A percentile compares a stretch with the other conserved stretches of the same genome.
phyloP scores from a whole-genome alignment of 1,140 invertebrate genomes.

The Trachelipus rathkii region DNA sequence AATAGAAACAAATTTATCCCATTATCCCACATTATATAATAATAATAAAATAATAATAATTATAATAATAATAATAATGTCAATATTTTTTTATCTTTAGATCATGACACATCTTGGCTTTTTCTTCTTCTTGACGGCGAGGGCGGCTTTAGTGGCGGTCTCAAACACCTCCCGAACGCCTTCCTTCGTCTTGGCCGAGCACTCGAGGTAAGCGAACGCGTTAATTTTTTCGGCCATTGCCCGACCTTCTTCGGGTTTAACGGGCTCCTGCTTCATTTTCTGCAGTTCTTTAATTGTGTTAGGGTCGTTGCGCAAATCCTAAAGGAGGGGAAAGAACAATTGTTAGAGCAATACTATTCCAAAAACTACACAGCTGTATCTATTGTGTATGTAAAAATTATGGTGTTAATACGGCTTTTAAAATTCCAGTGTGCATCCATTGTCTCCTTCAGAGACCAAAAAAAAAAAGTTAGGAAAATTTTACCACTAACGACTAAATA shows the following conservation, averaged over 20 bases:
- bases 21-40: no score
- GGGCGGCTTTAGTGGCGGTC: conserved; percentile 93
- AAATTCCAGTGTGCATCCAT: no score
- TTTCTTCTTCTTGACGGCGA: conserved; percentile 52
- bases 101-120: conserved; percentile 48
- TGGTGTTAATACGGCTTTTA: no score
- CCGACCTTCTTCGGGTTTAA: conserved; percentile 93
- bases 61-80: no score
- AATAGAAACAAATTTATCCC: no score
- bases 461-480: no score
- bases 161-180: conserved; percentile 98
- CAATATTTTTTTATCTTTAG: conserved; percentile 30
- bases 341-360: no score
- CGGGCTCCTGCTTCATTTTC: conserved; percentile 99
- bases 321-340: background rate
- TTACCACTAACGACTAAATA: no score
- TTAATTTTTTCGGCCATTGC: conserved; percentile 99
- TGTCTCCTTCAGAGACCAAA: no score
- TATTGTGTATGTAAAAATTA: no score
- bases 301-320: conserved; percentile 86
- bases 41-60: no score
- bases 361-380: no score
- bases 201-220: conserved; percentile 98
- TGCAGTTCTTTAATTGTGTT: conserved; percentile 91
- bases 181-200: conserved; percentile 99